A percentile compares a stretch with the other conserved stretches of the same genome.
Conservation (phyloP, 2,113 vertebrate genomes). For the Ptyas mucosa region DNA sequence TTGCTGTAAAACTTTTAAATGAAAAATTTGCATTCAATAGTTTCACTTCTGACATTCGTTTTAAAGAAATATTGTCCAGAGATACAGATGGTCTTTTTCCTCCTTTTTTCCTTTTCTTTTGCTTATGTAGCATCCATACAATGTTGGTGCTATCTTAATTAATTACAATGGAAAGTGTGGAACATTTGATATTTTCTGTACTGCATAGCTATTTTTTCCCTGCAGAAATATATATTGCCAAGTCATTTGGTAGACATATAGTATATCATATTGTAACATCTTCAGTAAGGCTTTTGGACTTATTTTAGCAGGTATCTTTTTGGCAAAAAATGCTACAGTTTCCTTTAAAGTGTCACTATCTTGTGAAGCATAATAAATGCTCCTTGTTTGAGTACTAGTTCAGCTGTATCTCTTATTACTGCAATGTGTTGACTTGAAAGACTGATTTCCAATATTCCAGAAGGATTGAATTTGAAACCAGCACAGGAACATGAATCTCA, state of each 20-base stretch:
- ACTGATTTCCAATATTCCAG: neutral
- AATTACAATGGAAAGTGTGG: neutral
- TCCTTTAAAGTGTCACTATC: neutral
- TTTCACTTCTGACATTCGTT: neutral
- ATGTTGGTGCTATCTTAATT: neutral
- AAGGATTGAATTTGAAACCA: neutral
- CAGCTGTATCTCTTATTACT: neutral
- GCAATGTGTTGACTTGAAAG: constrained; percentile 16
- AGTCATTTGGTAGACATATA: neutral
- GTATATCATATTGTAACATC: neutral
- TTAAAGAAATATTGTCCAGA: neutral
- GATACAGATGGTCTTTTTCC: neutral
- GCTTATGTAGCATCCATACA: neutral
- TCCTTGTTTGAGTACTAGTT: neutral
- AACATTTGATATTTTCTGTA: neutral
- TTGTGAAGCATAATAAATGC: neutral
- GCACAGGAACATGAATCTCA: neutral
- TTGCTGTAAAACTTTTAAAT: neutral
- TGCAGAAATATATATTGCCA: neutral
- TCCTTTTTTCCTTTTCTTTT: neutral
- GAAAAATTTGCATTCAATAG: neutral
- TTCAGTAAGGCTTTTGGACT: neutral
- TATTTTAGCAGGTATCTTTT: neutral
- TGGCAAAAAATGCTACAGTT: neutral
- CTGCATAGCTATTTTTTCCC: neutral